A percentile compares a stretch with the other conserved stretches of the same genome.
phyloP scores from a whole-genome alignment of 2,888 invertebrate species.

The Spisula solida region DNA sequence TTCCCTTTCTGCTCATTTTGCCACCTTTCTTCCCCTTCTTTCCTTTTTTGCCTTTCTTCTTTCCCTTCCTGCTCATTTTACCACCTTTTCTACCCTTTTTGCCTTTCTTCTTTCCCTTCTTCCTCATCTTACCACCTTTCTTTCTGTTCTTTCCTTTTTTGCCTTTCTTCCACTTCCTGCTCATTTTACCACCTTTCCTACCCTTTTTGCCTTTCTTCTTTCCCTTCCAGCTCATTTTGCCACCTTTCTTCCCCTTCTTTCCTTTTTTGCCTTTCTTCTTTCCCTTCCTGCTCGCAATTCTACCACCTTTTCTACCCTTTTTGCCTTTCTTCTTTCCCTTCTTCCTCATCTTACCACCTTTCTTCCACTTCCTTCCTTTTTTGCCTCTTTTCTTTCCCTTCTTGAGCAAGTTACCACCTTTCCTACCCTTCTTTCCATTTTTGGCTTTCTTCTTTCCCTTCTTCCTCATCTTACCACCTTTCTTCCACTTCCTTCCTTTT shows the following conservation, averaged over 20 bases:
- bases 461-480: background rate
- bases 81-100: background rate
- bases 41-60: conserved; percentile 10
- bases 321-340: conserved; percentile 7
- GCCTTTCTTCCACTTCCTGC: conserved; percentile 5
- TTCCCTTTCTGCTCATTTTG: background rate
- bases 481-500: background rate
- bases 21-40: background rate
- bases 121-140: background rate
- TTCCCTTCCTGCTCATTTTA: background rate
- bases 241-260: background rate
- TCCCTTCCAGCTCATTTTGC: too few species aligned
- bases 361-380: conserved; percentile 3
- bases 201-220: background rate
- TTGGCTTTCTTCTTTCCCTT: background rate
- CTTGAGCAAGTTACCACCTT: background rate
- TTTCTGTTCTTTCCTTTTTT: background rate
- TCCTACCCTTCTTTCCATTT: background rate
- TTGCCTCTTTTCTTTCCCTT: conserved; percentile 1
- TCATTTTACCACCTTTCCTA: background rate
- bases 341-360: background rate
- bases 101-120: background rate
- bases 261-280: background rate
- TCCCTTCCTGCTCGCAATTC: background rate
- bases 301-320: background rate